These are phyloP conservation scores for Agonopterix arenella DNA, from an alignment of 2,888 invertebrate genomes.

Conservation along the genomic window DNA sequence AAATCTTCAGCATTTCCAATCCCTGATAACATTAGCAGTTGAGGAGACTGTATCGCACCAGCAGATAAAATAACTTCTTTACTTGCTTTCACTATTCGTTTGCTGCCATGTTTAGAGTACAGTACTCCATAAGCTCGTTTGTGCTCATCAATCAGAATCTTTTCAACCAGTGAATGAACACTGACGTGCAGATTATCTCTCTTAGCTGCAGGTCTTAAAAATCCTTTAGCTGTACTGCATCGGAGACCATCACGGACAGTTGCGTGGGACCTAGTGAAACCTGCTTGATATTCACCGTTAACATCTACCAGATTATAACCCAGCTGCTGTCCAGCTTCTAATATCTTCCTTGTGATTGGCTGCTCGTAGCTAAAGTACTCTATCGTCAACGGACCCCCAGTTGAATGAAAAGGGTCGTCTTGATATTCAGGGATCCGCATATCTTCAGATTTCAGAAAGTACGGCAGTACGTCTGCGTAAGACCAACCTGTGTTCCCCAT, in stretches of 20 bases:
- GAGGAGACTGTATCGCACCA: conserved; percentile 90
- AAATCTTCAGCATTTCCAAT: conserved; percentile 83
- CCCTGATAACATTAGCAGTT: conserved; percentile 91
- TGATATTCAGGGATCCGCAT: conserved; percentile 79
- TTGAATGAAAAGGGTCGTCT: conserved; percentile 80
- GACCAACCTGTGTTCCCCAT: conserved; percentile 88
- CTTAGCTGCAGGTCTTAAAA: conserved; percentile 80
- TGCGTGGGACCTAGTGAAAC: conserved; percentile 86
- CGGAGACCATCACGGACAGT: conserved; percentile 87
- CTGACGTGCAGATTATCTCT: conserved; percentile 86
- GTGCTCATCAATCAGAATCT: conserved; percentile 79
- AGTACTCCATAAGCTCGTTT: conserved; percentile 81
- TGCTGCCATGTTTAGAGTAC: conserved; percentile 77
- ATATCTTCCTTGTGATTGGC: conserved; percentile 81
- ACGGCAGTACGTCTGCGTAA: conserved; percentile 83
- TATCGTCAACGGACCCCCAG: conserved; percentile 83
- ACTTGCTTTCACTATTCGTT: conserved; percentile 75
- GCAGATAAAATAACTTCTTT: conserved; percentile 91
- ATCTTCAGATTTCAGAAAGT: conserved; percentile 89
- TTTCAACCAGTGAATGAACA: conserved; percentile 81
- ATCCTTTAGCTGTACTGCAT: conserved; percentile 91
- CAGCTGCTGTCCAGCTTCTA: conserved; percentile 82
- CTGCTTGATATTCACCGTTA: conserved; percentile 88
- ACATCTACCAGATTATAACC: conserved; percentile 84
- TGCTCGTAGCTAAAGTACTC: conserved; percentile 84